These are phyloP conservation scores for Coendou prehensilis DNA, from an alignment of 2,797 vertebrate species.

Conservation along the genomic window DNA sequence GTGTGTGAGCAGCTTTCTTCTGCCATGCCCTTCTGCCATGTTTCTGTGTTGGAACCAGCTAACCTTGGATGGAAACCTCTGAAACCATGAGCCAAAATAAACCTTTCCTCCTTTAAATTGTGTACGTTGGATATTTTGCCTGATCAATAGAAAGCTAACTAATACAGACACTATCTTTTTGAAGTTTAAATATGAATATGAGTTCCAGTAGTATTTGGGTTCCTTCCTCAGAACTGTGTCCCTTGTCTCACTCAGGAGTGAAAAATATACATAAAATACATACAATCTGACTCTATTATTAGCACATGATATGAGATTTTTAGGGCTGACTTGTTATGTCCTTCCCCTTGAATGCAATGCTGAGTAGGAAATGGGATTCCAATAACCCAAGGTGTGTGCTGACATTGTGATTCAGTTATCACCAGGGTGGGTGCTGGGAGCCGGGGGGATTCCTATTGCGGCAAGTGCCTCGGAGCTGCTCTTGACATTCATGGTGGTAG, in stretches of 20 bases:
- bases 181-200: not conserved
- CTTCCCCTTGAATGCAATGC: not conserved
- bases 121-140: not conserved
- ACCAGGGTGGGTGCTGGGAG: not conserved
- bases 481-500: not conserved
- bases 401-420: conserved; percentile 50
- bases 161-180: not conserved
- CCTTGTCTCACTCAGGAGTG: not conserved
- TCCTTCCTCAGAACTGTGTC: not conserved
- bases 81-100: not conserved
- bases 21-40: not conserved
- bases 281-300: not conserved
- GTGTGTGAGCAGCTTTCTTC: not conserved
- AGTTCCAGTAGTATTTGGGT: not conserved
- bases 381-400: not conserved
- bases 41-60: not conserved
- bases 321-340: conserved; percentile 19
- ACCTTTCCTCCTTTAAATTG: not conserved
- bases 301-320: not conserved
- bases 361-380: conserved; percentile 46
- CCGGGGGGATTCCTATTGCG: not conserved
- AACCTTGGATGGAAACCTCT: not conserved
- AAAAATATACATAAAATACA: not conserved
- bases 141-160: not conserved
- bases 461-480: not conserved